Evolutionary conservation across 1,140 invertebrate species (phyloP).

Genomic region (Drosophila arawakana): DNA sequence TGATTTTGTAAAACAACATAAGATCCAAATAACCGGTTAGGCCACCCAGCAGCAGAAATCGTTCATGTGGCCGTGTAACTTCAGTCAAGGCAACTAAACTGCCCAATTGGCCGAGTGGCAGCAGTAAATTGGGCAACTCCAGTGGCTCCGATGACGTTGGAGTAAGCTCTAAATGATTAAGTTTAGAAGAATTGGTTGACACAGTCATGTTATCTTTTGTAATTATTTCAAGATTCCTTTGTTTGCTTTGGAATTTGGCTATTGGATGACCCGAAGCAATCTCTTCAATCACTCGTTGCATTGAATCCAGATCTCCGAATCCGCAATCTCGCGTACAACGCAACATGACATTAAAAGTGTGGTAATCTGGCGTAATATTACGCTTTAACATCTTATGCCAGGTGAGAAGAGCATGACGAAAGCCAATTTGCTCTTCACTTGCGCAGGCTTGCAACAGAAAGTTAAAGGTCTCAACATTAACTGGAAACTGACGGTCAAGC

Average conservation of each 20-base stretch:
- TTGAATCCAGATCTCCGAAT: conserved; percentile 88
- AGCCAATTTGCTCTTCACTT: conserved; percentile 90
- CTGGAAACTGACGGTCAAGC: conserved; percentile 87
- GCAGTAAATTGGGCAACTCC: conserved; percentile 87
- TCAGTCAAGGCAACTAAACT: conserved; percentile 86
- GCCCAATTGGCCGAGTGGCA: conserved; percentile 86
- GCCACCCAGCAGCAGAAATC: conserved; percentile 93
- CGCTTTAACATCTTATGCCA: conserved; percentile 92
- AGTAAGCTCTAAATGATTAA: conserved; percentile 73
- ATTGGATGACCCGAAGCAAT: conserved; percentile 43
- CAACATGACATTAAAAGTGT: conserved; percentile 93
- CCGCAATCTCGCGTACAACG: conserved; percentile 91
- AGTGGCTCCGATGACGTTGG: conserved; percentile 51
- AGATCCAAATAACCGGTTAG: conserved; percentile 89
- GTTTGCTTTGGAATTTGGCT: not conserved
- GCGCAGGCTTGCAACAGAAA: conserved; percentile 94
- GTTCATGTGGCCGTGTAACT: conserved; percentile 87
- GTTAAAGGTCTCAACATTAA: conserved; percentile 90
- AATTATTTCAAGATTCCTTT: not conserved
- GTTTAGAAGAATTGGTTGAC: not conserved
- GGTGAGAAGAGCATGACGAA: conserved; percentile 91
- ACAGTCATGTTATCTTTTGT: not conserved
- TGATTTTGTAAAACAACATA: conserved; percentile 88
- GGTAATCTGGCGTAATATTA: conserved; percentile 88
- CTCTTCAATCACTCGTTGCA: conserved; percentile 84